Evolutionary conservation across 2,888 invertebrate genomes (phyloP).

Genomic region (Leucophenga montana): DNA sequence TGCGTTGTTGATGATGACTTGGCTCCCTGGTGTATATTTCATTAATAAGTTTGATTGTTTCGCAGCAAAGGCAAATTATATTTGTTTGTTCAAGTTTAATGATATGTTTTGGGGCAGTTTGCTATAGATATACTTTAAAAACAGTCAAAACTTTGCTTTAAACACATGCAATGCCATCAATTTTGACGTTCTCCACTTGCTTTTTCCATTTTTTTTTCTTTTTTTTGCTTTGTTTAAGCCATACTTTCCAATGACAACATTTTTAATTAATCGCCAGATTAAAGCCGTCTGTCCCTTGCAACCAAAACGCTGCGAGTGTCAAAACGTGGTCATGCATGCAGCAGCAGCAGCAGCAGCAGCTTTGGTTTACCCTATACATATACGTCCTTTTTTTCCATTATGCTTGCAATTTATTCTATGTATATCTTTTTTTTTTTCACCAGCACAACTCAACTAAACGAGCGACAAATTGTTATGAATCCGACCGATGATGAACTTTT

Average conservation of each 20-base stretch:
- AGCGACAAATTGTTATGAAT: constrained; percentile 60
- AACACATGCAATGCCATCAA: constrained; percentile 61
- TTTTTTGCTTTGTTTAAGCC: constrained; percentile 46
- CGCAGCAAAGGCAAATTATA: constrained; percentile 32
- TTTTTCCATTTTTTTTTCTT: background rate
- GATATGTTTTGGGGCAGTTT: background rate
- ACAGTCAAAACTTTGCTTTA: too few species aligned
- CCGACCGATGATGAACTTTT: constrained; percentile 60
- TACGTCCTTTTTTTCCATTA: constrained; percentile 58
- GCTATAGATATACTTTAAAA: background rate
- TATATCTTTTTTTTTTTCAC: constrained; percentile 44
- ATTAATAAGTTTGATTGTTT: constrained; percentile 62
- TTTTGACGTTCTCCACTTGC: constrained; percentile 44
- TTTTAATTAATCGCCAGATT: constrained; percentile 71
- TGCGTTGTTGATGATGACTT: constrained; percentile 50
- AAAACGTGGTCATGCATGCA: constrained; percentile 31
- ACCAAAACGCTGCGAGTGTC: background rate
- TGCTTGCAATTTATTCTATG: constrained; percentile 62
- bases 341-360: constrained; percentile 32
- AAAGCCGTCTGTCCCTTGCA: constrained; percentile 41
- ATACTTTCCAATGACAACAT: constrained; percentile 65
- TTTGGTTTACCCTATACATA: constrained; percentile 31
- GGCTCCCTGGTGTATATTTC: constrained; percentile 51
- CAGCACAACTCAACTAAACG: constrained; percentile 65
- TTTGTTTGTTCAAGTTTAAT: constrained; percentile 19